These are phyloP conservation scores for Phalacrocorax carbo DNA, from an alignment of 2,113 vertebrate species.

Conservation along the genomic window DNA sequence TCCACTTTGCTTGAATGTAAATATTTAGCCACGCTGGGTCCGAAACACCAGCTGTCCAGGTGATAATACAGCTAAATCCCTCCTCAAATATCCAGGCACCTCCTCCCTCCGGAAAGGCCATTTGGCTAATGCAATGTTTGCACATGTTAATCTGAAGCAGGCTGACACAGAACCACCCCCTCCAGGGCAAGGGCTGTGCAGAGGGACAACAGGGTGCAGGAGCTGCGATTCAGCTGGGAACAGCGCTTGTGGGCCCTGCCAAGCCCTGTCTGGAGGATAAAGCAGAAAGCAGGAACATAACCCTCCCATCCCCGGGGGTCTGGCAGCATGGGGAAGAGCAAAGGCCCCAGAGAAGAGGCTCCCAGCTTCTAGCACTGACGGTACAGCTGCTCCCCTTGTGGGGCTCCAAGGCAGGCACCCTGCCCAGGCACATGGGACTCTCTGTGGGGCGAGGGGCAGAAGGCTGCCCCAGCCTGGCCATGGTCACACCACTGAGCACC, in stretches of 20 bases:
- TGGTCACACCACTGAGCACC: neutral
- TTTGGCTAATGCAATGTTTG: neutral
- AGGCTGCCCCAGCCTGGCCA: neutral
- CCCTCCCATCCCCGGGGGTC: fast-evolving
- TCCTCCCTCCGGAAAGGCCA: neutral
- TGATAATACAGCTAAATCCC: neutral
- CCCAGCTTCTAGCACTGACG: neutral
- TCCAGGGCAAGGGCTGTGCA: neutral
- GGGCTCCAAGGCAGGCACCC: neutral
- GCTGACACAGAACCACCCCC: neutral
- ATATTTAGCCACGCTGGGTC: neutral
- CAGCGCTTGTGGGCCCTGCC: neutral
- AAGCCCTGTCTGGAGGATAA: neutral
- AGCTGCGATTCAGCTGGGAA: neutral
- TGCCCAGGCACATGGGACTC: neutral
- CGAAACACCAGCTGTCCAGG: neutral
- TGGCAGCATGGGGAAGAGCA: neutral
- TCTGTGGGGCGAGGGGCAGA: neutral
- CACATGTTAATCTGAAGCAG: neutral
- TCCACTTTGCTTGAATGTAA: neutral
- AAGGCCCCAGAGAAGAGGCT: neutral
- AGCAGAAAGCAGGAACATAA: neutral
- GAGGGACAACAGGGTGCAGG: neutral
- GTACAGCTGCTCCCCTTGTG: neutral
- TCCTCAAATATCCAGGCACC: neutral